These are phyloP conservation scores for Aleadryas rufinucha DNA, from an alignment of 2,113 vertebrate species.

Conservation along the genomic window DNA sequence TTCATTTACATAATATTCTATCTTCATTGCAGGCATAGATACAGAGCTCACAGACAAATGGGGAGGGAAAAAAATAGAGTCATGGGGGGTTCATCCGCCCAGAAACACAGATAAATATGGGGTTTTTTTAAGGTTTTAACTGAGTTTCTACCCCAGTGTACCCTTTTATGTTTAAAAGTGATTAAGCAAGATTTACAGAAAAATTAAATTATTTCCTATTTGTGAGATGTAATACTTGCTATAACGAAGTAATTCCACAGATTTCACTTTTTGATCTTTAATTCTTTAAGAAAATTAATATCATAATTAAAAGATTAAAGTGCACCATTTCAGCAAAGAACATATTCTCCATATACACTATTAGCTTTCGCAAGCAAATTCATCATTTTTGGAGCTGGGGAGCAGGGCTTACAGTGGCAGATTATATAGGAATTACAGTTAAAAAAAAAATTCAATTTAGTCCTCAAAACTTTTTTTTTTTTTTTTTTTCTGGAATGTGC, in stretches of 20 bases:
- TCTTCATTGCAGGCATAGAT: neutral
- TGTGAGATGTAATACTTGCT: neutral
- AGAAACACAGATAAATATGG: neutral
- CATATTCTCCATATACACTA: neutral
- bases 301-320: slow-evolving; percentile 9
- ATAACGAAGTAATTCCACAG: neutral
- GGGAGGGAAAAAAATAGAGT: neutral
- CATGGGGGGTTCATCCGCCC: neutral
- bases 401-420: neutral
- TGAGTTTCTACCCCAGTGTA: neutral
- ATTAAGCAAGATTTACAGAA: neutral
- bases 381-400: neutral
- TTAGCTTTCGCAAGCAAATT: neutral
- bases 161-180: neutral
- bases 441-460: neutral
- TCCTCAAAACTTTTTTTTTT: neutral
- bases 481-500: neutral
- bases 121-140: neutral
- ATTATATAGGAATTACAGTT: neutral
- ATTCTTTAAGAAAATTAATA: slow-evolving; percentile 9
- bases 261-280: slow-evolving; percentile 17
- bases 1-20: neutral
- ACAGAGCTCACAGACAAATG: neutral
- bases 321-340: neutral
- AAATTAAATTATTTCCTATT: slow-evolving; percentile 8